These are phyloP conservation scores for Himalopsyche tibetana DNA, from an alignment of 2,888 invertebrate species.

Conservation along the genomic window DNA sequence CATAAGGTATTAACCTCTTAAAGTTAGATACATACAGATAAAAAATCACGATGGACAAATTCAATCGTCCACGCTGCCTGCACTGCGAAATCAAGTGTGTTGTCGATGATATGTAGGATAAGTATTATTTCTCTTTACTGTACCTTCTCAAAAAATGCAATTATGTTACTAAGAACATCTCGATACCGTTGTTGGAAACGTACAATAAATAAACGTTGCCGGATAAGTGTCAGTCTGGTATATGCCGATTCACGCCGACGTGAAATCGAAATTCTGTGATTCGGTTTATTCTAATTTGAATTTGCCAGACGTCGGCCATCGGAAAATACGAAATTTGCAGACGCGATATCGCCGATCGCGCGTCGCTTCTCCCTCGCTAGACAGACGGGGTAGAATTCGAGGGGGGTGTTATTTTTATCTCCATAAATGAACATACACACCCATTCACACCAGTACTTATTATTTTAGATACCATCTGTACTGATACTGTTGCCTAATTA, in stretches of 20 bases:
- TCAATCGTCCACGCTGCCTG: too few relatives aligned
- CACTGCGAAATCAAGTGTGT: too few relatives aligned
- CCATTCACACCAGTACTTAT: background rate
- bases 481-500: too few relatives aligned
- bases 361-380: conserved; percentile 9
- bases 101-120: too few relatives aligned
- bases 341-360: conserved; percentile 15
- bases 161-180: too few relatives aligned
- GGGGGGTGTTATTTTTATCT: conserved; percentile 6
- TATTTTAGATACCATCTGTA: background rate
- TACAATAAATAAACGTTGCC: too few relatives aligned
- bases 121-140: too few relatives aligned
- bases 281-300: background rate
- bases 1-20: too few relatives aligned
- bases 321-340: background rate
- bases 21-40: too few relatives aligned
- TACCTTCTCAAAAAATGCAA: too few relatives aligned
- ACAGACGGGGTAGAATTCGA: background rate
- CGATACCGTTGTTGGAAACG: too few relatives aligned
- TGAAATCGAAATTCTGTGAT: background rate
- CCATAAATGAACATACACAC: background rate
- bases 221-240: background rate
- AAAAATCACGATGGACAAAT: too few relatives aligned
- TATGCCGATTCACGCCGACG: background rate
- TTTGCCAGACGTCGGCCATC: background rate